Conservation (phyloP, 2,888 invertebrate species). For the Tillus elongatus region DNA sequence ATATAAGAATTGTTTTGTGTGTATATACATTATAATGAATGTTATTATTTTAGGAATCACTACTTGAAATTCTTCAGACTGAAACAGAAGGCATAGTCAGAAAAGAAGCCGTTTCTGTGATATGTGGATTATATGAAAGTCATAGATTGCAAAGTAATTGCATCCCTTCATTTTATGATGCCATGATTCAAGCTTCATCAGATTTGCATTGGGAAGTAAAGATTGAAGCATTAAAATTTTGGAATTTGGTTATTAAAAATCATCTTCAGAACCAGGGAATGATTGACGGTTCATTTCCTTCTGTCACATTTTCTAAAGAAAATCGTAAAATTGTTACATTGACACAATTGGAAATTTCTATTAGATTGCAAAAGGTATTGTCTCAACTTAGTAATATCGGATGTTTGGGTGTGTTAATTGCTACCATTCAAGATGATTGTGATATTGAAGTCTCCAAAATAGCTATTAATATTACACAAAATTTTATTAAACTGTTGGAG, state of each 20-base stretch:
- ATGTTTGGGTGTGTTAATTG: slow-evolving; percentile 60
- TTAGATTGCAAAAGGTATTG: slow-evolving; percentile 55
- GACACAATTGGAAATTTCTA: slow-evolving; percentile 56
- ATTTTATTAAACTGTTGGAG: slow-evolving; percentile 47
- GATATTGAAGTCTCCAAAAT: slow-evolving; percentile 62
- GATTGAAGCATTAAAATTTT: slow-evolving; percentile 59
- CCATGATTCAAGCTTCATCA: slow-evolving; percentile 55
- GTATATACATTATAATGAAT: too few relatives aligned
- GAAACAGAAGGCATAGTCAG: slow-evolving; percentile 73
- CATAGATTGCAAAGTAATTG: slow-evolving; percentile 51
- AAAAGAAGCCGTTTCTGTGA: slow-evolving; percentile 58
- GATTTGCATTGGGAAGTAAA: slow-evolving; percentile 82
- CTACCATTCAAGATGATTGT: slow-evolving; percentile 57
- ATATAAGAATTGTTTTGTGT: too few relatives aligned
- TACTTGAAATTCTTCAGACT: slow-evolving; percentile 50
- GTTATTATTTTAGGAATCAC: too few relatives aligned
- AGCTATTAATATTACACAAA: slow-evolving; percentile 48
- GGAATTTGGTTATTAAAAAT: slow-evolving; percentile 58
- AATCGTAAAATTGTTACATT: slow-evolving; percentile 67
- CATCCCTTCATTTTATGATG: slow-evolving; percentile 50
- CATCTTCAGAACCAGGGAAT: slow-evolving; percentile 69
- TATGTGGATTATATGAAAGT: slow-evolving; percentile 56
- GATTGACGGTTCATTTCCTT: slow-evolving; percentile 71
- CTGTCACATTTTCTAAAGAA: slow-evolving; percentile 70
- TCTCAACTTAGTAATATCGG: slow-evolving; percentile 59